Percentiles rank a stretch among this genome's conserved stretches.
These are phyloP conservation scores for Crenuchus spilurus DNA, from an alignment of 2,797 vertebrate genomes.

Conservation along the genomic window DNA sequence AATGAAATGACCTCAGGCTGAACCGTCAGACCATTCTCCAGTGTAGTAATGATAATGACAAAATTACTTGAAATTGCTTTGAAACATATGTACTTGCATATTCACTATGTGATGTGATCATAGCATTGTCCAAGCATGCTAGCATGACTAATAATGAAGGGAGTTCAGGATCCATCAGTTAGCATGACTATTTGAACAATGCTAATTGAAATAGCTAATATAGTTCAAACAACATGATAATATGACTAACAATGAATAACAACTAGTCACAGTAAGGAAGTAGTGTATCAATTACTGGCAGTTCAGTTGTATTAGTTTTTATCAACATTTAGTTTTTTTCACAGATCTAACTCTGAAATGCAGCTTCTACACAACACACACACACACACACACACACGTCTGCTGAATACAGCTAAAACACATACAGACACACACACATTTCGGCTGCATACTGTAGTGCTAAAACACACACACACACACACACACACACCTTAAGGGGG, in stretches of 20 bases:
- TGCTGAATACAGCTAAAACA: no score
- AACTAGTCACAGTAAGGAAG: no score
- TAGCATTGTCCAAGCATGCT: no score
- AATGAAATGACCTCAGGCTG: not conserved
- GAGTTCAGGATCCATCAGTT: no score
- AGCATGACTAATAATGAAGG: no score
- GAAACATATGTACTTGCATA: not conserved
- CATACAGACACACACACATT: not conserved
- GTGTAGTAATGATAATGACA: not conserved
- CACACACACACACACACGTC: not conserved
- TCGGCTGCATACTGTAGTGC: no score
- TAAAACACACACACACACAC: conserved; percentile 1
- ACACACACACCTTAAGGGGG: not conserved
- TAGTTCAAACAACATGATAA: no score
- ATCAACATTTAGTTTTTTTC: no score
- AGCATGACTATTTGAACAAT: no score
- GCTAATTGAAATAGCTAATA: no score
- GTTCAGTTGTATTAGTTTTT: not conserved
- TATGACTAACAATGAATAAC: no score
- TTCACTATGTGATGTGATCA: not conserved
- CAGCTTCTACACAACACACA: not conserved
- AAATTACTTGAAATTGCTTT: not conserved
- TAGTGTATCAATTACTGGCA: not conserved
- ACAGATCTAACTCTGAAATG: not conserved
- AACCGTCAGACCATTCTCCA: not conserved